These are phyloP conservation scores for Ormia ochracea DNA, from an alignment of 2,888 invertebrate genomes.

Conservation along the genomic window DNA sequence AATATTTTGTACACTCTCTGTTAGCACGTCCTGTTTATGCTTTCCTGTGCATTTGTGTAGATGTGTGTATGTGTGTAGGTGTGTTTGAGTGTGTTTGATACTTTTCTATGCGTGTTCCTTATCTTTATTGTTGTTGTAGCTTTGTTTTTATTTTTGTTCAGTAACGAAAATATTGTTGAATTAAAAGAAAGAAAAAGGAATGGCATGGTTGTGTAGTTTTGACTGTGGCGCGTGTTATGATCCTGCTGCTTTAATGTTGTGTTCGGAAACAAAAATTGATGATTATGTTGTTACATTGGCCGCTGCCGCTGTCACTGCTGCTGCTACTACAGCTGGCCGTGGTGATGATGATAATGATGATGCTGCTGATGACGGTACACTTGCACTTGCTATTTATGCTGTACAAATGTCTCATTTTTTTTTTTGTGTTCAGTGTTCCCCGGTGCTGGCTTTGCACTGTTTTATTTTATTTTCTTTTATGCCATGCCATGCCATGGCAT, in stretches of 20 bases:
- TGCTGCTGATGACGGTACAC: slow-evolving; percentile 49
- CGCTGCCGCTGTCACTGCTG: slow-evolving; percentile 1
- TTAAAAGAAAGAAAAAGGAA: neutral
- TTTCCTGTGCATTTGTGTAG: neutral
- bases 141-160: slow-evolving; percentile 10
- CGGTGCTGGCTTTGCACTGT: neutral
- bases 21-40: slow-evolving; percentile 8
- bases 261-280: slow-evolving; percentile 5
- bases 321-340: slow-evolving; percentile 18
- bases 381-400: slow-evolving; percentile 53
- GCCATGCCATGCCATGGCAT: too few species aligned
- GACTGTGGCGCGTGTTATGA: slow-evolving; percentile 55
- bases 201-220: slow-evolving; percentile 46
- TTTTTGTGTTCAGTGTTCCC: neutral
- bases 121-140: slow-evolving; percentile 33
- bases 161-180: slow-evolving; percentile 28
- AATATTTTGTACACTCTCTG: neutral
- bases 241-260: slow-evolving; percentile 50
- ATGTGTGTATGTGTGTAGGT: neutral
- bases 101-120: too few species aligned
- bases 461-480: too few species aligned
- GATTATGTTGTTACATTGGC: slow-evolving; percentile 1
- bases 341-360: too few species aligned
- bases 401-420: slow-evolving; percentile 18
- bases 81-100: neutral